phyloP scores from a whole-genome alignment of 2,113 vertebrate species.

The Odobenus rosmarus region DNA sequence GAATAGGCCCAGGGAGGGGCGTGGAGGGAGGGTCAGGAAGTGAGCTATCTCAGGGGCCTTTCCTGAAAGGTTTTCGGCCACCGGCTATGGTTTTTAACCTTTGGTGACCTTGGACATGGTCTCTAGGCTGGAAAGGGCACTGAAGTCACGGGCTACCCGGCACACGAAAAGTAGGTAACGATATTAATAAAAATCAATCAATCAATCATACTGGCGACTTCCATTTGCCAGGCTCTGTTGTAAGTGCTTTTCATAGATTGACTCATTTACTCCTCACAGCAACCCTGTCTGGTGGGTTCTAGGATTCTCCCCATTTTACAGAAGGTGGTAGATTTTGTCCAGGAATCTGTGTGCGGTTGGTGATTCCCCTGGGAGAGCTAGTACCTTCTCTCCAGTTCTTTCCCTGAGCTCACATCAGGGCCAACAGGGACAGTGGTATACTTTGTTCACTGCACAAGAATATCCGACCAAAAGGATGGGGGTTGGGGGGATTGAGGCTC shows the following conservation, averaged over 20 bases:
- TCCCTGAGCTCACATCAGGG: neutral
- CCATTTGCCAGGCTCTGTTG: neutral
- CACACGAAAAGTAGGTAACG: neutral
- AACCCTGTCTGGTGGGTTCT: neutral
- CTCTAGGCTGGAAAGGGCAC: neutral
- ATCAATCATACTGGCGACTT: neutral
- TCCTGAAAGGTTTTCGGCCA: neutral
- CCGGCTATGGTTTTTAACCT: neutral
- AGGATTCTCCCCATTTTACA: neutral
- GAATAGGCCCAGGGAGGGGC: slow-evolving; percentile 46
- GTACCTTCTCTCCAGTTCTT: neutral
- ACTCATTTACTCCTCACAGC: neutral
- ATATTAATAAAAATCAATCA: too few relatives aligned
- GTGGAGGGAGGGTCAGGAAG: slow-evolving; percentile 17
- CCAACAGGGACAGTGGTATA: neutral
- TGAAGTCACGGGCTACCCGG: neutral
- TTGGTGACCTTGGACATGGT: neutral
- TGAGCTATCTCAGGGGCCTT: slow-evolving; percentile 45
- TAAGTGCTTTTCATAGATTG: neutral
- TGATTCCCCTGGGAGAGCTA: neutral
- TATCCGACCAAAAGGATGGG: neutral
- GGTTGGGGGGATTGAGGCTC: neutral
- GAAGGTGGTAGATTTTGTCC: neutral
- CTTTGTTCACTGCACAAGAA: neutral
- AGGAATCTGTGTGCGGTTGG: neutral